Conservation (phyloP, 2,113 vertebrate species). For the mouse (Mus musculus) region DNA sequence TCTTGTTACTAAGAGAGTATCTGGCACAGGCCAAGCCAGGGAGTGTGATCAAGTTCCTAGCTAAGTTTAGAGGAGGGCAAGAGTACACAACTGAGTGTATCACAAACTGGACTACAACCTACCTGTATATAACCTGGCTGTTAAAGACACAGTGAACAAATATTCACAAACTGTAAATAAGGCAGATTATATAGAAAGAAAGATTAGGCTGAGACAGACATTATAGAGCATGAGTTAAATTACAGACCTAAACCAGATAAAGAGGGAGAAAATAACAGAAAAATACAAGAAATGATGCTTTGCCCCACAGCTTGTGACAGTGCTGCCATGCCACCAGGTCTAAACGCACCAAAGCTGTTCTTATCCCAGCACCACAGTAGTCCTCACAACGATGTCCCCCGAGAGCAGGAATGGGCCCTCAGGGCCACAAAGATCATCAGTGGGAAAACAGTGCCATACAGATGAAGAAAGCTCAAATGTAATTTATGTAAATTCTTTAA, state of each 20-base stretch:
- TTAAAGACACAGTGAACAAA: not conserved
- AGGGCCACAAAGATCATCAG: not conserved
- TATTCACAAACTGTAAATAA: constrained; percentile 1
- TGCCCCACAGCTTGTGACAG: not conserved
- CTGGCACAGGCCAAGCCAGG: not conserved
- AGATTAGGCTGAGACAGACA: not conserved
- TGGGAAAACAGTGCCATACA: not conserved
- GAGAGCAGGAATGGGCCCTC: not conserved
- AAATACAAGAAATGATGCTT: not conserved
- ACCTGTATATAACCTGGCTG: not conserved
- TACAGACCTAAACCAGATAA: not conserved
- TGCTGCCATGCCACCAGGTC: not conserved
- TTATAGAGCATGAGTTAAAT: not conserved
- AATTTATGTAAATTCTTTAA: not conserved
- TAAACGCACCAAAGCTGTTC: not conserved
- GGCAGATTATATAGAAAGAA: not conserved
- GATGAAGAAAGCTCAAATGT: not conserved
- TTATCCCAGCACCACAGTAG: not conserved
- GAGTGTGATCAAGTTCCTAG: not conserved
- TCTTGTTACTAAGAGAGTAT: not conserved
- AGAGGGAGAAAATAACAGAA: not conserved
- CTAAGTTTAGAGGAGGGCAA: not conserved
- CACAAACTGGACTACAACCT: not conserved
- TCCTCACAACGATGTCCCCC: not conserved
- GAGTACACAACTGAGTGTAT: not conserved